Conservation (phyloP, 2,797 vertebrate species). For the Luscinia megarhynchos region DNA sequence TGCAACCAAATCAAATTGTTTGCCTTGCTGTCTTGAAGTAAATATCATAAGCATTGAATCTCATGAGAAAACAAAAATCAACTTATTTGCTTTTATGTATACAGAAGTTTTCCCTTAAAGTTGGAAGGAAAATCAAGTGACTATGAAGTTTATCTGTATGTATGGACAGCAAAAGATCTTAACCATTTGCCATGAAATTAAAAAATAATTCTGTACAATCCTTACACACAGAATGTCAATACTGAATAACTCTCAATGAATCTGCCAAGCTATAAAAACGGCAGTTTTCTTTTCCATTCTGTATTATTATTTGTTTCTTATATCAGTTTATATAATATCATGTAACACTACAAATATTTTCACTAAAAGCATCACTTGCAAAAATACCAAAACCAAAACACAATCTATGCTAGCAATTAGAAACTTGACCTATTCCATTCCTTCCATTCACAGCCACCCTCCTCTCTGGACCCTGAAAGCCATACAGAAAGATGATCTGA, state of each 20-base stretch:
- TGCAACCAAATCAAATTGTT: constrained; percentile 60
- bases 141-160: background rate
- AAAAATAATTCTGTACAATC: background rate
- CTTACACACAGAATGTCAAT: background rate
- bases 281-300: background rate
- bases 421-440: background rate
- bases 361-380: background rate
- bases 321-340: background rate
- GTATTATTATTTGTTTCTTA: background rate
- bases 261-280: background rate
- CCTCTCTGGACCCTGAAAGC: background rate
- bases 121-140: background rate
- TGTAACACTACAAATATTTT: background rate
- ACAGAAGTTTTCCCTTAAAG: background rate
- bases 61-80: constrained; percentile 33
- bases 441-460: background rate
- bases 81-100: constrained; percentile 11
- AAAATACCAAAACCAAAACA: background rate
- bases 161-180: background rate
- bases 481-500: background rate
- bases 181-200: background rate
- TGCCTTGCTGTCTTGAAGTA: constrained; percentile 65
- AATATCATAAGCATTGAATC: constrained; percentile 56
- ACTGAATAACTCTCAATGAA: background rate
- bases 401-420: background rate